Percentiles rank a stretch among this genome's conserved stretches.
Conservation (phyloP, 2,113 vertebrate species). For the Lepus timidus region DNA sequence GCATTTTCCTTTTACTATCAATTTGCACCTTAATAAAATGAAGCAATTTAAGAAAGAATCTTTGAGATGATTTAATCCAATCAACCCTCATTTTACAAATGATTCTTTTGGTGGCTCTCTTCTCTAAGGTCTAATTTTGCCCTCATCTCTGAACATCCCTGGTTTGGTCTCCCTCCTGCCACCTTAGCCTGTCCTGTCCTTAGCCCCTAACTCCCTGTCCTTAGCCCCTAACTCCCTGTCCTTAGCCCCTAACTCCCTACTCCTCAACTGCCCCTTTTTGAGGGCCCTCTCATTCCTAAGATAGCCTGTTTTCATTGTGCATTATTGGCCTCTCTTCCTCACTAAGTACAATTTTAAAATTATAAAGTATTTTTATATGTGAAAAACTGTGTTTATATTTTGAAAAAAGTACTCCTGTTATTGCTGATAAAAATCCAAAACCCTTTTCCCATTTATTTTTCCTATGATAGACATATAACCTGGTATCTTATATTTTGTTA, state of each 20-base stretch:
- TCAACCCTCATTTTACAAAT: neutral
- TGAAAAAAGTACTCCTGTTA: slow-evolving; percentile 7
- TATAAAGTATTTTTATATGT: slow-evolving; percentile 40
- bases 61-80: neutral
- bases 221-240: too few species aligned
- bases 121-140: neutral
- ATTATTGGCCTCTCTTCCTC: neutral
- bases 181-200: too few species aligned
- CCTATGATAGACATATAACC: neutral
- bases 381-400: slow-evolving; percentile 27
- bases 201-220: neutral
- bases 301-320: neutral
- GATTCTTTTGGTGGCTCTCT: neutral
- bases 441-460: slow-evolving; percentile 27
- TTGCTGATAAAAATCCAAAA: neutral
- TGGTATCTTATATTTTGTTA: neutral
- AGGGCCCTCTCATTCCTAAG: neutral
- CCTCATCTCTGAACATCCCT: neutral
- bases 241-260: neutral
- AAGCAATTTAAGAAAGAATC: neutral
- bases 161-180: neutral
- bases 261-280: neutral
- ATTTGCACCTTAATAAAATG: neutral
- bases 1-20: neutral
- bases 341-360: neutral